These are phyloP conservation scores for Apaloderma vittatum DNA, from an alignment of 2,113 vertebrate species.

Conservation along the genomic window DNA sequence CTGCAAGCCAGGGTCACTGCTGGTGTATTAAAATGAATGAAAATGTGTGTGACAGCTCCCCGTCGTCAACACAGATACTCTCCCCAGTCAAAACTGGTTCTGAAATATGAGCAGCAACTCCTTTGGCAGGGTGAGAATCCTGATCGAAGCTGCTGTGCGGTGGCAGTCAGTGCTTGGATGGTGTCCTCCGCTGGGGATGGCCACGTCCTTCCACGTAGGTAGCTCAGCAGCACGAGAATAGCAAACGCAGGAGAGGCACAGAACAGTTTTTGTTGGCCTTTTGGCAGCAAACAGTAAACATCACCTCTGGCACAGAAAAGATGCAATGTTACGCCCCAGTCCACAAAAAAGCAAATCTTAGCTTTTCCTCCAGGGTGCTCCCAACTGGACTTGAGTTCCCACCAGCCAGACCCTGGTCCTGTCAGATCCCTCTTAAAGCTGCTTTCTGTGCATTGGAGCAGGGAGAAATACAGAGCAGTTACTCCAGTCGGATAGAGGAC, in stretches of 20 bases:
- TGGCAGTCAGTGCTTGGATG: not conserved
- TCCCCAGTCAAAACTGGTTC: not conserved
- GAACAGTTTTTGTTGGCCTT: not conserved
- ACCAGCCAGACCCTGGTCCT: not conserved
- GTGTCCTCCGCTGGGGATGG: not conserved
- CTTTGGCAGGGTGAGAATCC: not conserved
- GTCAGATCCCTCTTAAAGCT: not conserved
- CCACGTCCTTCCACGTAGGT: fast-evolving
- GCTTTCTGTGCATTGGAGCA: not conserved
- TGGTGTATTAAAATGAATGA: not conserved
- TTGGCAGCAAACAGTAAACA: not conserved
- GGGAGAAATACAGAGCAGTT: fast-evolving
- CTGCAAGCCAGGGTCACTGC: not conserved
- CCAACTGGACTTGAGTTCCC: fast-evolving
- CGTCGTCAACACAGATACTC: not conserved
- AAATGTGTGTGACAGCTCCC: not conserved
- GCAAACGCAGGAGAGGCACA: not conserved
- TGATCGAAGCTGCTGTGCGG: fast-evolving
- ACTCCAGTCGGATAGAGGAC: not conserved
- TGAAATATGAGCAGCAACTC: not conserved
- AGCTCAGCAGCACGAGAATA: fast-evolving
- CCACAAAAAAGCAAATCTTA: not conserved
- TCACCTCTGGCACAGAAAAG: not conserved
- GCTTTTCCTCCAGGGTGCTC: not conserved
- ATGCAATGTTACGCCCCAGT: fast-evolving